These are phyloP conservation scores for Tachypleus tridentatus DNA, from an alignment of 1,140 invertebrate species.

Conservation along the genomic window DNA sequence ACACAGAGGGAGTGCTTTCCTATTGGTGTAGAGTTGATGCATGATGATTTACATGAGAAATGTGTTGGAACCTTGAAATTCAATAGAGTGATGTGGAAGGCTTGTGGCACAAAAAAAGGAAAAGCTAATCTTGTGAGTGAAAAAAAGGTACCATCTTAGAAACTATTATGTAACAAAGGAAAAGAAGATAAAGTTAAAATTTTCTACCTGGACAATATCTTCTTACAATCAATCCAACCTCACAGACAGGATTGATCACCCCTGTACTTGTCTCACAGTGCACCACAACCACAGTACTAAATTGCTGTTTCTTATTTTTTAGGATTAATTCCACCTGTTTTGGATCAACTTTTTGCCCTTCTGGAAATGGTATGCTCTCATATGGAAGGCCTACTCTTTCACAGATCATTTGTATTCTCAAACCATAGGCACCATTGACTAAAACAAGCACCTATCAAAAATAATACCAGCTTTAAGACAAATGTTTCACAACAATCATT, in stretches of 20 bases:
- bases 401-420: background rate
- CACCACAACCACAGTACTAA: background rate
- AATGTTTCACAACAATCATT: no score
- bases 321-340: conserved; percentile 27
- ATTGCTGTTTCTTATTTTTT: conserved; percentile 22
- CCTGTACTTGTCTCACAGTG: conserved; percentile 1
- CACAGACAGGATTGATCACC: conserved; percentile 31
- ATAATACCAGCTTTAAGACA: background rate
- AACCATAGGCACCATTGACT: background rate
- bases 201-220: conserved; percentile 26
- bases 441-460: background rate
- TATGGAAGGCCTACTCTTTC: conserved; percentile 28
- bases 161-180: no score
- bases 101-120: no score
- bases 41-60: no score
- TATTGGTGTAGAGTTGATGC: no score
- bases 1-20: no score
- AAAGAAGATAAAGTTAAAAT: no score
- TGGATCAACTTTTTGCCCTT: conserved; percentile 31
- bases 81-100: no score
- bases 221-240: conserved; percentile 34
- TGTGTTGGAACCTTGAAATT: no score
- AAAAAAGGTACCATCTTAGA: no score
- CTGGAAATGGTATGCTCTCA: conserved; percentile 32
- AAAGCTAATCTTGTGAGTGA: no score